Evolutionary conservation across 2,797 vertebrate species (phyloP), one percentile per base, ranked within the genome.

Genomic region (Acanthurus tractus): DNA sequence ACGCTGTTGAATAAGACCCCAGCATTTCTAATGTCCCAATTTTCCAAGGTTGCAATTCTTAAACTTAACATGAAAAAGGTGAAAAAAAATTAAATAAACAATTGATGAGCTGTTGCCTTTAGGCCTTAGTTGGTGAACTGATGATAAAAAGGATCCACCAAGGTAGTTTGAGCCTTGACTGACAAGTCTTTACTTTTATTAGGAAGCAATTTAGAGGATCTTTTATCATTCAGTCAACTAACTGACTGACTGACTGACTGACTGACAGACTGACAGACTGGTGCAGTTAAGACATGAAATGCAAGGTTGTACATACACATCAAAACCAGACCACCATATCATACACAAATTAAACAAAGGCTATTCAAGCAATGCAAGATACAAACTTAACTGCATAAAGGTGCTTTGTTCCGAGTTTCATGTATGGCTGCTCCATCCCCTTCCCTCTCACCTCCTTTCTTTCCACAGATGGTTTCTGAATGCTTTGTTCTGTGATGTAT

Each of bases 111-210:
- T 61, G 56, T 40, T 83, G 83, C 82, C 83, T 86, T 71, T 69
- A 53, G 82, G 78, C 70, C 18, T 22, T 62, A 58, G 50, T 79
- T 73, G 74, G 61, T 57, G 68, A 78, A 62, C 66, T 72, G 79
- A 86, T 34, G 74, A 87, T 64, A 76, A 78, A 50, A 84, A 83
- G 74, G 88, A 76, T 70, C 79, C 29, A 11, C 3, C 0, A 72
- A 86, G 83, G 74, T 63, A 87, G 84, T 50, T 67, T 80, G 64
- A 82, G 74, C 55, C n/a, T 62, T 89, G 70, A 86, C 65, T 85
- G 82, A 88, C 89, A 88, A 45, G 65, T 46, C 66, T 74, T 34
- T 70, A 18, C 73, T 84, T 68, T 63, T 58, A 77, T 77, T 52
- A 69, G 53, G 48, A 78, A 64, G 52, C 56, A 78, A 83, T 71